Evolutionary conservation across 2,888 invertebrate genomes (phyloP), one percentile per base, ranked within the genome.

Genomic region (Nudaria mundana): DNA sequence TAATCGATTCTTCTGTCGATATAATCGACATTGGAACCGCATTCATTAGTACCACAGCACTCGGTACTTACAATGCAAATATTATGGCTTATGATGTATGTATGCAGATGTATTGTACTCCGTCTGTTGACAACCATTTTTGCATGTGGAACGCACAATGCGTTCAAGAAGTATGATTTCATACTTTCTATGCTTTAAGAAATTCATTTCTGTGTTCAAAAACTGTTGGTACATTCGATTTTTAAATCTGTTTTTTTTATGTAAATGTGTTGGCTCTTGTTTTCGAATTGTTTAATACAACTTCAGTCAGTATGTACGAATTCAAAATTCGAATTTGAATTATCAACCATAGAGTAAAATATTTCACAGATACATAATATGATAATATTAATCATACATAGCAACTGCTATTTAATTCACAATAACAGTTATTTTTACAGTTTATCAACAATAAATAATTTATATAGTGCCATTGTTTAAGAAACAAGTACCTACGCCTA

Each of bases 1-100:
- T 68, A 66, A 65, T 66, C 64, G 71, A 70, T 72, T 69, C 61
- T 45, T 37, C 65, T 53, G 40, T 55, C 63, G 55, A 58, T 63
- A 59, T 45, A 63, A 61, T 63, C 57, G 59, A 47, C 46, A 48
- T 44, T 25, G 48, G 43, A 51, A 31, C 47, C 49, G 59, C 50
- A 59, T 63, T 55, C 56, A 62, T 63, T 63, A 63, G 44, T 46
- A 42, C 46, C 44, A 16, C 46, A 30, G 40, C 39, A 28, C 43
- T 36, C 32, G 20, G 40, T 24, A 39, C 40, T 45, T 48, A 53
- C 64, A 63, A 63, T 63, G 62, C 64, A 53, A 64, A 59, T 50
- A 59, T 63, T 61, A 61, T 29, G 36, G 53, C 37, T 53, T 48
- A 48, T 15, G 22, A 29, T 34, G 28, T 36, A 20, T 35, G 36